Evolutionary conservation across 2,113 vertebrate genomes (phyloP).

Genomic region (Dasyornis broadbenti): DNA sequence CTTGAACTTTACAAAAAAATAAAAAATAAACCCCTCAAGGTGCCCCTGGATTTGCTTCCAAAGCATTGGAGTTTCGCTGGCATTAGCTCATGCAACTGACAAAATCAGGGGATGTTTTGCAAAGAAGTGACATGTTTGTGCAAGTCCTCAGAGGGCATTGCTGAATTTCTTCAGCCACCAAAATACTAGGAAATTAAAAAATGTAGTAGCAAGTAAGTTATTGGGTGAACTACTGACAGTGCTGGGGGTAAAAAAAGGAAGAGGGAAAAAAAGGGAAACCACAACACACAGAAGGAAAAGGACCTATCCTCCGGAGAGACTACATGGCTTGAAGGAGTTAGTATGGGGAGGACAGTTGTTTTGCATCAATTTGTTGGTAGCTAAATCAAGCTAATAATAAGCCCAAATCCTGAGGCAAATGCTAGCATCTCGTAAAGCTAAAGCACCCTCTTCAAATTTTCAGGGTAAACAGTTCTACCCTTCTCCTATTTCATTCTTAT

Average conservation of each 20-base stretch:
- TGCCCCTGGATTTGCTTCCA: conserved; percentile 46
- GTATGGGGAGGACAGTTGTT: neutral
- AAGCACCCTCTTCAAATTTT: neutral
- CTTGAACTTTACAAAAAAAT: conserved; percentile 44
- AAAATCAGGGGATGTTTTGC: conserved; percentile 15
- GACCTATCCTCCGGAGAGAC: neutral
- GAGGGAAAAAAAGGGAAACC: rapidly evolving
- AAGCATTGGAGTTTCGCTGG: conserved; percentile 28
- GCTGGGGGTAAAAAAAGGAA: neutral
- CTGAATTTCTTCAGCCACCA: conserved; percentile 8
- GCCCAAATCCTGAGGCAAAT: neutral
- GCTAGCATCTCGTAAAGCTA: neutral
- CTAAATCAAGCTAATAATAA: neutral
- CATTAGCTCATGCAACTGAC: conserved; percentile 36
- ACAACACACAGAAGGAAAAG: neutral
- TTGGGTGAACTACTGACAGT: neutral
- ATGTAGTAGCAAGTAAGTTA: neutral
- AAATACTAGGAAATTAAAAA: neutral
- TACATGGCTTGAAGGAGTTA: neutral
- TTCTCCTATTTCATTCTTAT: neutral
- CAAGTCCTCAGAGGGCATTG: conserved; percentile 16
- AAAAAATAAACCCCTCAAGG: conserved; percentile 51
- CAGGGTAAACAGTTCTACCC: neutral
- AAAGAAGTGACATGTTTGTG: conserved; percentile 1
- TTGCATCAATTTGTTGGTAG: neutral